Percentiles rank a stretch among this genome's conserved stretches.
These are phyloP conservation scores for Magallana ariakensis DNA, from an alignment of 1,140 invertebrate genomes.

Conservation along the genomic window DNA sequence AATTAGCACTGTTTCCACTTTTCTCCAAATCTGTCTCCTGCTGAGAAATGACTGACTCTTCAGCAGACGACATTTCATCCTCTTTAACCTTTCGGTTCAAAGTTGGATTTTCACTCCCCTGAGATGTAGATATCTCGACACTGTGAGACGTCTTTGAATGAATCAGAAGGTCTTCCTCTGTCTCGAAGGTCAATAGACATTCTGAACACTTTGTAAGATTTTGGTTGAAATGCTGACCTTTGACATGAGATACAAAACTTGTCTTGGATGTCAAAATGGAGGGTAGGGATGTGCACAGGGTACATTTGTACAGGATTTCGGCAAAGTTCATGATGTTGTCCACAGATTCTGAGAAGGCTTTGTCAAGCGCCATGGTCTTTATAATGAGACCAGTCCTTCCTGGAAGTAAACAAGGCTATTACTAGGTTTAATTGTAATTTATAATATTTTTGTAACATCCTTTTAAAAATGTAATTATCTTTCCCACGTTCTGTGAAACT, in stretches of 20 bases:
- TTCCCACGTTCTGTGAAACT: not conserved
- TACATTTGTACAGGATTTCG: conserved; percentile 75
- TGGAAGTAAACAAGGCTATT: not conserved
- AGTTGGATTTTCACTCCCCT: conserved; percentile 45
- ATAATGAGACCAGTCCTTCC: not conserved
- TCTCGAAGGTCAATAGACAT: conserved; percentile 69
- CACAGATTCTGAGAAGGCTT: conserved; percentile 19
- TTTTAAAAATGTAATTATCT: not conserved
- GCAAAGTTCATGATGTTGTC: conserved; percentile 72
- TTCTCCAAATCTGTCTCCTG: not conserved
- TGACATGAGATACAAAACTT: conserved; percentile 69
- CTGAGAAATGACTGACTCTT: not conserved
- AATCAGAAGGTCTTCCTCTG: conserved; percentile 67
- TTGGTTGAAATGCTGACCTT: conserved; percentile 65
- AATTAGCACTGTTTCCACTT: conserved; percentile 50
- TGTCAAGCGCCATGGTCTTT: not conserved
- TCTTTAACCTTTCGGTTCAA: conserved; percentile 22
- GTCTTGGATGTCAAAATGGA: conserved; percentile 71
- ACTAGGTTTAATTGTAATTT: not conserved
- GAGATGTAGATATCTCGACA: not conserved
- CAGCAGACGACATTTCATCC: conserved; percentile 31
- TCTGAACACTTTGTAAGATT: conserved; percentile 56
- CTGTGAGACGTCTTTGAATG: conserved; percentile 55
- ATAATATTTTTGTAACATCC: not conserved
- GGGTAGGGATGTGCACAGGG: conserved; percentile 70